Percentiles rank a stretch among this genome's conserved stretches.
Conservation (phyloP, 2,797 vertebrate genomes). For the Synanceia verrucosa region DNA sequence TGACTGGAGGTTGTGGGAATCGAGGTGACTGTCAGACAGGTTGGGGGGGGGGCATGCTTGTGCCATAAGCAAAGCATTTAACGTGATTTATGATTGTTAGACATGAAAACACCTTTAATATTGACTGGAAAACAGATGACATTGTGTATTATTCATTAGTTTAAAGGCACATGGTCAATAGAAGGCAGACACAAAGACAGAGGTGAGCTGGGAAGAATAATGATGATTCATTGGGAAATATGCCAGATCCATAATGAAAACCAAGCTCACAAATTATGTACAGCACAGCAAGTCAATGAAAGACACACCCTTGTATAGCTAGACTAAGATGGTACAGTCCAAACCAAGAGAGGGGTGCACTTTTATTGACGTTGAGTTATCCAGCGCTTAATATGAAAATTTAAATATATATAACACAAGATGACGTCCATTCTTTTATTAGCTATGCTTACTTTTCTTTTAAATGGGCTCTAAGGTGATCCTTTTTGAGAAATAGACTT, state of each 20-base stretch:
- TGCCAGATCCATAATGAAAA: conserved; percentile 4
- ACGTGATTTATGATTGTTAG: neutral
- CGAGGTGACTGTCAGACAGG: conserved; percentile 14
- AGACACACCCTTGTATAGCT: neutral
- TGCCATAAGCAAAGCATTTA: conserved; percentile 3
- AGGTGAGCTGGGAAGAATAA: conserved; percentile 10
- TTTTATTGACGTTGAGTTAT: neutral
- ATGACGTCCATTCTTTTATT: neutral
- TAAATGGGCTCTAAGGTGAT: neutral
- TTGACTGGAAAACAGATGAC: conserved; percentile 19
- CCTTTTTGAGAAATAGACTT: neutral
- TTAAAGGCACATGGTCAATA: conserved; percentile 16
- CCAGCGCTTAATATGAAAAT: no score
- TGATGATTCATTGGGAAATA: conserved; percentile 1
- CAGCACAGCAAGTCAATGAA: neutral
- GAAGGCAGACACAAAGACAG: conserved; percentile 1
- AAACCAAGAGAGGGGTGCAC: neutral
- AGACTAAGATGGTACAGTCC: neutral
- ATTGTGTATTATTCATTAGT: conserved; percentile 26
- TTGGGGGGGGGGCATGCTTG: neutral
- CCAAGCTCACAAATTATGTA: neutral
- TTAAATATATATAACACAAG: no score
- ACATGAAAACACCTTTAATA: neutral
- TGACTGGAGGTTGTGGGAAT: conserved; percentile 47
- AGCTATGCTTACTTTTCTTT: neutral